Evolutionary conservation across 1,140 invertebrate genomes (phyloP), one percentile per base, ranked within the genome.

Genomic region (Danaus plexippus): DNA sequence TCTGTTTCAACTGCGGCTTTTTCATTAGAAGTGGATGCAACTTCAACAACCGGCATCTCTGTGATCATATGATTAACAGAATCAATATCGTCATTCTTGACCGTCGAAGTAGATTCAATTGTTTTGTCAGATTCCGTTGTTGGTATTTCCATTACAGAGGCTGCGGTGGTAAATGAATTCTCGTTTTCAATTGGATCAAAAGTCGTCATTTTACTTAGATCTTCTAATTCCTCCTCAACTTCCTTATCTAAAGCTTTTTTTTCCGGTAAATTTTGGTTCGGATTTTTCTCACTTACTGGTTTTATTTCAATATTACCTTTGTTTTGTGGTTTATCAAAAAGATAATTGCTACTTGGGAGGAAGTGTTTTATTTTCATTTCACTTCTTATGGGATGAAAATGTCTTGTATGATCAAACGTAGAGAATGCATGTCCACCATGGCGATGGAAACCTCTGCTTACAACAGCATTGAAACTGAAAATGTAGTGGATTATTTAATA

Each of bases 381-480:
- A 12, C 75, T 66, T 15, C 75, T 75, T 6, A 75, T 63, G 1
- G 79, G 80, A 42, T 69, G 63, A 54, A 79, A 86, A 32, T 82
- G 71, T 57, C 75, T 74, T 0, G 77, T 75, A 15, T 86, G 77
- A 9, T 69, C 79, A 22, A 73, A 68, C 9, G 71, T 59, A 7
- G 83, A 86, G 40, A 63, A 73, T 1, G 83, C 83, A 41, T 82
- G 63, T 12, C 78, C 70, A 12, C 80, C 80, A 51, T 86, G 83
- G 51, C 78, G 81, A 13, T 78, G 69, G 0, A 80, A 50, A 22
- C 61, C 73, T 59, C 81, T 86, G 62, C 77, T 84, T 43, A 86
- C 78, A 15, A 86, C 69, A n/a, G 83, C 83, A 54, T 82, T 83
- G 45, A 86, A 85, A 47, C 83, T 85, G 63, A 50, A 77, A 69